Base-by-base conservation (phyloP, 2,888 invertebrate genomes). In the Campoplex capitator region DNA sequence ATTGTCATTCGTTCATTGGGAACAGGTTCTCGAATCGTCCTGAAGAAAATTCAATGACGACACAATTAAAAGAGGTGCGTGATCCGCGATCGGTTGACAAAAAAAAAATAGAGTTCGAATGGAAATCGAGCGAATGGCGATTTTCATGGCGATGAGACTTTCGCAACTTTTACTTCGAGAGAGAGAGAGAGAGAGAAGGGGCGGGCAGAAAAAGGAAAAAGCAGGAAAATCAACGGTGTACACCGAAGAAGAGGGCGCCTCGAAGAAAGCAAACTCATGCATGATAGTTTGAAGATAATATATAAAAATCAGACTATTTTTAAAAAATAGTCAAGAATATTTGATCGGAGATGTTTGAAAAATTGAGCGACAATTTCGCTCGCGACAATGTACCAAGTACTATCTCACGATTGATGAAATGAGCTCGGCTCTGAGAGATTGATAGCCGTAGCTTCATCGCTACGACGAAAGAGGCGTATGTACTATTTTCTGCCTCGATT, bases 401-500 rank as follows among this genome's bases (percentile, higher is more conserved):
- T 23, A 23, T 23, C 23, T 23, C 23, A 6, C 38, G 38, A 38
- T 38, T 38, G 3, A 4, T 38, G 4, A 38, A 23, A 38, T 38
- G 6, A 38, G 3, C 38, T 38, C 38, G 38, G 38, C 38, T 38
- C 38, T 38, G 38, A 3, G 2, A 28, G 23, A 58, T 9, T 58
- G 56, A 23, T 23, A 56, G 56, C 56, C 54, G 54, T 11, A 13
- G 23, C 23, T 23, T 23, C 23, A 23, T 23, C 23, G 23, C 51
- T 13, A 23, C 56, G 23, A 23, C 56, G 8, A n/a, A 62, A n/a
- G 28, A 45, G 28, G 28, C 28, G 38, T 9, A 38, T 38, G 6
- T 38, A 16, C n/a, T n/a, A n/a, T 62, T 58, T 32, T 18, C 18
- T 68, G 35, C 28, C 38, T 80, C 2, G 42, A 80, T 65, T 48